phyloP scores from a whole-genome alignment of 2,888 invertebrate genomes.

The Drosophila crucigera region DNA sequence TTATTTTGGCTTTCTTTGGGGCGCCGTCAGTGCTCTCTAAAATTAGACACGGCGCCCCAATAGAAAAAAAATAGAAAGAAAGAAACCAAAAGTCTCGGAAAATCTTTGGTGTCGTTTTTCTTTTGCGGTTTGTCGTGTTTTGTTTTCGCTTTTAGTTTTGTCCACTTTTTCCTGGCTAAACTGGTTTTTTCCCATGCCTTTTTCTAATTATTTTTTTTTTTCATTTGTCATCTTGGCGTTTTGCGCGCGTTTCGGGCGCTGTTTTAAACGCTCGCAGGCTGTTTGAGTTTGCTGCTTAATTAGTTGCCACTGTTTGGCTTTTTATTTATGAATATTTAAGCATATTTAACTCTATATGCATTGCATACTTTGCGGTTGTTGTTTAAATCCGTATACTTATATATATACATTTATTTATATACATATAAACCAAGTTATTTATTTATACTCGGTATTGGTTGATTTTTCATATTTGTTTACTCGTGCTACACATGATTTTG shows the following conservation, averaged over 20 bases:
- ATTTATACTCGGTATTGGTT: constrained; percentile 25
- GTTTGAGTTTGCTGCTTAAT: constrained; percentile 20
- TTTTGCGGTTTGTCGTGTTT: constrained; percentile 46
- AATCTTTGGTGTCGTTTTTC: constrained; percentile 44
- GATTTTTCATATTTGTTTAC: constrained; percentile 26
- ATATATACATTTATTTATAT: neutral
- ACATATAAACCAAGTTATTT: neutral
- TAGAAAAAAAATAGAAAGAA: neutral
- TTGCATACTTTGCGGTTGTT: constrained; percentile 73
- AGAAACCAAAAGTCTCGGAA: constrained; percentile 35
- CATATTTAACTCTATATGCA: constrained; percentile 12
- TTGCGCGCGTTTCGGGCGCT: constrained; percentile 30
- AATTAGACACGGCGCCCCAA: constrained; percentile 19
- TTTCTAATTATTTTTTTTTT: neutral
- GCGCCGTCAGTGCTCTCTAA: constrained; percentile 47
- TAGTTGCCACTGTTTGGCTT: constrained; percentile 17
- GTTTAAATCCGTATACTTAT: constrained; percentile 25
- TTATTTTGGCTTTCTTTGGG: constrained; percentile 61
- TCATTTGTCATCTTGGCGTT: constrained; percentile 11
- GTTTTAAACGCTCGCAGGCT: constrained; percentile 39
- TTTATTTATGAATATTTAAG: constrained; percentile 27
- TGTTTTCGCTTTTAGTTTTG: constrained; percentile 47
- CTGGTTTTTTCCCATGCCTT: constrained; percentile 39
- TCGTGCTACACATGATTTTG: constrained; percentile 7
- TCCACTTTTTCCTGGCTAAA: constrained; percentile 51